A percentile compares a stretch with the other conserved stretches of the same genome.
Evolutionary conservation across 2,113 vertebrate genomes (phyloP).

Genomic region (Heliornis fulica): DNA sequence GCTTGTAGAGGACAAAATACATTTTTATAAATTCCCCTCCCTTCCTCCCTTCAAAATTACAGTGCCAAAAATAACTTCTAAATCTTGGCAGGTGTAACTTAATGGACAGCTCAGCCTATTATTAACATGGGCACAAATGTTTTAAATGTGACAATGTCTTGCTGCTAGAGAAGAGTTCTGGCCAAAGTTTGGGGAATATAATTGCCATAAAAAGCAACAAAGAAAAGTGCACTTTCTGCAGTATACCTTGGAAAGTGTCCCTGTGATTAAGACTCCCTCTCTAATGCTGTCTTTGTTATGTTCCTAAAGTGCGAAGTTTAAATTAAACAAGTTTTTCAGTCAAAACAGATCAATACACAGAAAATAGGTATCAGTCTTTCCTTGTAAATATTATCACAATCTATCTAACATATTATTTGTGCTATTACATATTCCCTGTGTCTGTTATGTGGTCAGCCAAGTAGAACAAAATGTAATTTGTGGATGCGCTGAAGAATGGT

Average conservation of each 20-base stretch:
- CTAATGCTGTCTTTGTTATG: not conserved
- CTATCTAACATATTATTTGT: not conserved
- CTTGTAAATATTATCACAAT: not conserved
- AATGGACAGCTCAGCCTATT: not conserved
- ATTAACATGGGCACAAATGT: not conserved
- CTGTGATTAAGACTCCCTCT: not conserved
- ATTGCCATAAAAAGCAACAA: not conserved
- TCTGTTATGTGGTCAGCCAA: not conserved
- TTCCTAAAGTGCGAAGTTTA: not conserved
- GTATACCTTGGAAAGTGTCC: not conserved
- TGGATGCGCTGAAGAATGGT: not conserved
- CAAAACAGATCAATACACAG: slow-evolving; percentile 18
- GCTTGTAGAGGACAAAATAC: not conserved
- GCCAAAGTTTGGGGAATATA: not conserved
- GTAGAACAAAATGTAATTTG: not conserved
- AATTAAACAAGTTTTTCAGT: not conserved
- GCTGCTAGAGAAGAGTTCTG: not conserved
- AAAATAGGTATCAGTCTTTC: not conserved
- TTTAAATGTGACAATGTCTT: not conserved
- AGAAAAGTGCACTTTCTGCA: not conserved
- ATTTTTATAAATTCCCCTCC: not conserved
- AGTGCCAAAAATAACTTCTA: slow-evolving; percentile 1
- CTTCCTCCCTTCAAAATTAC: not conserved
- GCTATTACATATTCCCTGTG: not conserved
- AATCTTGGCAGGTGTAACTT: not conserved